These are phyloP conservation scores for Oplegnathus fasciatus DNA, from an alignment of 2,113 vertebrate genomes.

Conservation along the genomic window DNA sequence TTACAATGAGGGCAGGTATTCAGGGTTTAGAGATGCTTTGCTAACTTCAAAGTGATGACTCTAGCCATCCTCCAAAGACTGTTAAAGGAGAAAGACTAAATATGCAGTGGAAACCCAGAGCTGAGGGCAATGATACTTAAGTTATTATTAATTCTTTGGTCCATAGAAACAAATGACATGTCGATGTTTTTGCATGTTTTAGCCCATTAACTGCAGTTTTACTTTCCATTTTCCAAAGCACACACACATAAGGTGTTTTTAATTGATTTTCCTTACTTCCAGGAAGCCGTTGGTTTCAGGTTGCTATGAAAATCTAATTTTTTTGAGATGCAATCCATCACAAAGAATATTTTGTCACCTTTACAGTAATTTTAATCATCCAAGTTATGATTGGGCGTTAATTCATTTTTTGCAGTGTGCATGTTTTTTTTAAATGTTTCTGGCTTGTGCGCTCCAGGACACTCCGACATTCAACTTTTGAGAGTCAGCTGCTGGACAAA, in stretches of 20 bases:
- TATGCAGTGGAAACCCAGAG: background rate
- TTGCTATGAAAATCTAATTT: slow-evolving; percentile 20
- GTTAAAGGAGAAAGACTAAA: background rate
- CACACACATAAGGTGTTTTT: slow-evolving; percentile 4
- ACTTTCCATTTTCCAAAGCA: slow-evolving; percentile 40
- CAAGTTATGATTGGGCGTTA: background rate
- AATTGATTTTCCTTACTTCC: slow-evolving; percentile 38
- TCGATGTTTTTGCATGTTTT: slow-evolving; percentile 26
- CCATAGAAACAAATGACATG: slow-evolving; percentile 26
- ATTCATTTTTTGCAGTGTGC: background rate
- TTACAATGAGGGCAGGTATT: background rate
- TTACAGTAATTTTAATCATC: background rate
- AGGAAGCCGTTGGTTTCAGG: slow-evolving; percentile 5
- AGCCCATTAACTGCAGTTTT: slow-evolving; percentile 42
- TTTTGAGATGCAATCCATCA: slow-evolving; percentile 2
- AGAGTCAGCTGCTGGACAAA: background rate
- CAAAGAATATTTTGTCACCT: background rate
- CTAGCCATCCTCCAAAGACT: background rate
- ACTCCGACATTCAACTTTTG: background rate
- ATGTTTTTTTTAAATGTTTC: background rate
- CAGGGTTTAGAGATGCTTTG: background rate
- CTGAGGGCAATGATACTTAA: slow-evolving; percentile 3
- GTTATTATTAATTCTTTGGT: slow-evolving; percentile 25
- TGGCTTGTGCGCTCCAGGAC: background rate
- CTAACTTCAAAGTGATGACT: background rate